Evolutionary conservation across 2,113 vertebrate species (phyloP).

Genomic region (Oryzias javanicus): DNA sequence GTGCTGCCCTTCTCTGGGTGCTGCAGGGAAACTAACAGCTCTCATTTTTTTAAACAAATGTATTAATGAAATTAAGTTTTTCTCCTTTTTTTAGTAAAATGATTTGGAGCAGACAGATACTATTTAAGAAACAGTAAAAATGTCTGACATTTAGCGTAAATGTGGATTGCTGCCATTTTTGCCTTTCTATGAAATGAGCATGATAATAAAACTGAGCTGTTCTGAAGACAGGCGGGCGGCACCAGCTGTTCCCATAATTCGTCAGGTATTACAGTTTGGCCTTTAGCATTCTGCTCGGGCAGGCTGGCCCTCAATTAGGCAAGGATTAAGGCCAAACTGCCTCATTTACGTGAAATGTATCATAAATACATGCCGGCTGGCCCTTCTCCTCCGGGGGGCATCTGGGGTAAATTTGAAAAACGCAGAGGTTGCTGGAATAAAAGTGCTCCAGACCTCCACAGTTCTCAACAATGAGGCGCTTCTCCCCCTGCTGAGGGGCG

Average conservation of each 20-base stretch:
- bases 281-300: constrained; percentile 42
- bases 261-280: constrained; percentile 56
- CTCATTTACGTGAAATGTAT: constrained; percentile 68
- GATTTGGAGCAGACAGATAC: constrained; percentile 3
- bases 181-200: constrained; percentile 43
- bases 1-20: constrained; percentile 13
- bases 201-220: constrained; percentile 60
- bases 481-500: constrained; percentile 46
- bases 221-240: constrained; percentile 56
- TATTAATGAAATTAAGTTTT: not conserved
- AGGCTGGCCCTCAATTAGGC: constrained; percentile 69
- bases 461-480: constrained; percentile 52
- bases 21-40: constrained; percentile 7
- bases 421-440: constrained; percentile 45
- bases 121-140: constrained; percentile 31
- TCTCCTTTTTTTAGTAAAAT: constrained; percentile 3
- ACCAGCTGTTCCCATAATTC: constrained; percentile 70
- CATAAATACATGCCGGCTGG: constrained; percentile 50
- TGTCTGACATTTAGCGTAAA: not conserved
- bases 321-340: constrained; percentile 68
- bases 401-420: constrained; percentile 53
- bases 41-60: constrained; percentile 2
- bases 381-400: constrained; percentile 55
- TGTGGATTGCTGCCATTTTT: constrained; percentile 24
- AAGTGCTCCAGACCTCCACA: constrained; percentile 53